These are phyloP conservation scores for Taenioides sp. DNA, from an alignment of 2,797 vertebrate genomes.

Conservation along the genomic window DNA sequence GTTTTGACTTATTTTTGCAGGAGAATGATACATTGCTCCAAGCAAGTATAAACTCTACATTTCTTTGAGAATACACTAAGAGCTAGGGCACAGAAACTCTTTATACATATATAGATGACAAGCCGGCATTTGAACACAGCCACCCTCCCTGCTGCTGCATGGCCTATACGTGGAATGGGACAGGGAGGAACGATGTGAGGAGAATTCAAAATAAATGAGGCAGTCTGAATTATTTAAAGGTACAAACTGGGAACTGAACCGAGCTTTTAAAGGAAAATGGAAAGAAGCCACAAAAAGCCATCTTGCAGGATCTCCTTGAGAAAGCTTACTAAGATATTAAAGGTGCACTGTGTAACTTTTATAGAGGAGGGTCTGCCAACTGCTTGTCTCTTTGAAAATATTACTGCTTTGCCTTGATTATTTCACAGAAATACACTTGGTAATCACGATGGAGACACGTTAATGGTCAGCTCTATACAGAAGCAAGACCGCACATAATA, in stretches of 20 bases:
- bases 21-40: neutral
- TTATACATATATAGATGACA: constrained; percentile 74
- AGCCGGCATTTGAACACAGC: constrained; percentile 62
- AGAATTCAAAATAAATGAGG: constrained; percentile 78
- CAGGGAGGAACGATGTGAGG: constrained; percentile 54
- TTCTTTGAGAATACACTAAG: constrained; percentile 56
- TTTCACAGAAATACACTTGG: no score
- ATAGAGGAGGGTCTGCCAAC: no score
- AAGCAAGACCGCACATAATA: no score
- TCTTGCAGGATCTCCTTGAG: constrained; percentile 30
- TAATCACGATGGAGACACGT: no score
- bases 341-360: no score
- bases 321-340: constrained; percentile 25
- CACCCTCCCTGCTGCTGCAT: constrained; percentile 44
- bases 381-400: no score
- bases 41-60: constrained; percentile 67
- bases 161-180: constrained; percentile 52
- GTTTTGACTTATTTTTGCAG: neutral
- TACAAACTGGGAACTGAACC: constrained; percentile 80
- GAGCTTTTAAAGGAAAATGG: constrained; percentile 64
- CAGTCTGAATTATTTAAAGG: constrained; percentile 75
- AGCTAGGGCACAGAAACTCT: constrained; percentile 54
- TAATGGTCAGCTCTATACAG: no score
- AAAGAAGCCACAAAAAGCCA: constrained; percentile 62
- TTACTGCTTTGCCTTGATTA: no score